Percentiles rank a stretch among this genome's conserved stretches.
Evolutionary conservation across 2,888 invertebrate genomes (phyloP).

Genomic region (Zygogramma bicolorata): DNA sequence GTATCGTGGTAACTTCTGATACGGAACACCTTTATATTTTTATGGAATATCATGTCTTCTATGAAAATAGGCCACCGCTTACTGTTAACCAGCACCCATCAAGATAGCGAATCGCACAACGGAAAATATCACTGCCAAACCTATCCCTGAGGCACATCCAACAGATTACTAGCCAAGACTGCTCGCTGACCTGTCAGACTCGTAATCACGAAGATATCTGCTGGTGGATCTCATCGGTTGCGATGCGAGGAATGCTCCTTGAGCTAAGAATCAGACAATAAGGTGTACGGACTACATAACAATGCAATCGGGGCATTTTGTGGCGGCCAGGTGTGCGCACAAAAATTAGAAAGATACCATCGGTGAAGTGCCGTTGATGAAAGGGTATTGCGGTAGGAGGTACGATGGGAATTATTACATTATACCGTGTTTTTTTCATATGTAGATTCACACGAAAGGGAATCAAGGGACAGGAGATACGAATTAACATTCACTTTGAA

Average conservation of each 20-base stretch:
- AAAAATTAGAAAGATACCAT: constrained; percentile 5
- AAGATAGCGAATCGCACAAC: constrained; percentile 8
- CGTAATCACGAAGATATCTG: background rate
- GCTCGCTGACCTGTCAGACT: background rate
- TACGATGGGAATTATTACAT: too few relatives aligned
- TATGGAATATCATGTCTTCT: too few relatives aligned
- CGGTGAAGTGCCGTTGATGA: background rate
- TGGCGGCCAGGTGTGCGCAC: constrained; percentile 1
- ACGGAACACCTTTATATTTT: too few relatives aligned
- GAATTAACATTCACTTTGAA: too few relatives aligned
- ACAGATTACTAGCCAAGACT: background rate
- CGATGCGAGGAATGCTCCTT: background rate
- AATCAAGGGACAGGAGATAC: too few relatives aligned
- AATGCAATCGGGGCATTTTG: constrained; percentile 6
- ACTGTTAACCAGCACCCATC: background rate
- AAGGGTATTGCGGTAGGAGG: constrained; percentile 6
- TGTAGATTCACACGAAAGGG: too few relatives aligned
- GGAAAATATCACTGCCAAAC: background rate
- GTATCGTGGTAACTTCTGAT: too few relatives aligned
- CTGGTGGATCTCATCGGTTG: constrained; percentile 4
- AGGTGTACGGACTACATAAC: too few relatives aligned
- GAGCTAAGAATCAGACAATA: background rate
- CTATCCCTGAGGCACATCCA: background rate
- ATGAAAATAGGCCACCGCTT: too few relatives aligned
- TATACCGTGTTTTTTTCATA: too few relatives aligned